Conservation (phyloP, 2,888 invertebrate species). For the Phorcus lineatus region DNA sequence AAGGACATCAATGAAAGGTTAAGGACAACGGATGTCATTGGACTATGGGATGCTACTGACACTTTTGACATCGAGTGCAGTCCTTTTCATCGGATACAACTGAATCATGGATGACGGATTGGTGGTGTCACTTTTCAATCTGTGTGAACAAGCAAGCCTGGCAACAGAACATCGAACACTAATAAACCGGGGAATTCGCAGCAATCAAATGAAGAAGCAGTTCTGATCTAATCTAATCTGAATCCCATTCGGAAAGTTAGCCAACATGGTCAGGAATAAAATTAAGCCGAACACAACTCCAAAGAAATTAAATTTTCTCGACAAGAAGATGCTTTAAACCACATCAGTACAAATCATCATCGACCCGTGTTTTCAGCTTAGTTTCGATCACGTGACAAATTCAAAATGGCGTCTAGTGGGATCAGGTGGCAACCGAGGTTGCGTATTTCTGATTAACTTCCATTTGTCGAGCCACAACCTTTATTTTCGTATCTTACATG, state of each 20-base stretch:
- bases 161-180: not conserved
- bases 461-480: not conserved
- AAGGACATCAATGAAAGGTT: not conserved
- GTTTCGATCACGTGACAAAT: not conserved
- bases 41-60: not conserved
- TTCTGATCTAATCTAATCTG: not conserved
- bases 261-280: slow-evolving; percentile 1
- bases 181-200: not conserved
- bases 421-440: slow-evolving; percentile 17
- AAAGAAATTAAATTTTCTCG: not conserved
- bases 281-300: slow-evolving; percentile 15
- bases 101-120: not conserved
- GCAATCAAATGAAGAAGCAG: not conserved
- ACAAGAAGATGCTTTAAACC: slow-evolving; percentile 13
- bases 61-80: not conserved
- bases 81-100: not conserved
- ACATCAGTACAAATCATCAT: slow-evolving; percentile 21
- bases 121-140: not conserved
- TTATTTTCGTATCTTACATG: slow-evolving; percentile 13
- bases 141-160: not conserved
- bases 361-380: not conserved
- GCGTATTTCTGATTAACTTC: slow-evolving; percentile 3
- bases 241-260: not conserved
- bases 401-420: not conserved
- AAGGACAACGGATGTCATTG: not conserved